Conservation (phyloP, 2,797 vertebrate genomes). For the Enteromius mattozi region DNA sequence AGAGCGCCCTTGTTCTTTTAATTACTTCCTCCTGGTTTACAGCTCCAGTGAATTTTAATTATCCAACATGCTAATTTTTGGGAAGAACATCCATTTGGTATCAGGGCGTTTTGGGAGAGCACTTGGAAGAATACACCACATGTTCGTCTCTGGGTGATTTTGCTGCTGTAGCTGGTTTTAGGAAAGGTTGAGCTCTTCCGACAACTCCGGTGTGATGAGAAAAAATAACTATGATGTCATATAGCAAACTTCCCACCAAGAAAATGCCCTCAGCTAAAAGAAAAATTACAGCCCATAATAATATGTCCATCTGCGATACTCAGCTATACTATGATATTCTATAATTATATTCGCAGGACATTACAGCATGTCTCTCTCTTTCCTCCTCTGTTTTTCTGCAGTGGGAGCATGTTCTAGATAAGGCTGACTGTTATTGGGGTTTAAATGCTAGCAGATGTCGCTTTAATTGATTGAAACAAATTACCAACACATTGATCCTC, state of each 20-base stretch:
- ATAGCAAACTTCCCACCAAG: constrained; percentile 7
- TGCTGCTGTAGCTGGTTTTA: neutral
- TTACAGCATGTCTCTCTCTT: constrained; percentile 10
- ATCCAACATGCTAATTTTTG: constrained; percentile 69
- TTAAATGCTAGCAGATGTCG: constrained; percentile 81
- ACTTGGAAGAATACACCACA: neutral
- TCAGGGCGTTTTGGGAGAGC: constrained; percentile 53
- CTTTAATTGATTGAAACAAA: constrained; percentile 84
- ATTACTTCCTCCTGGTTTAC: constrained; percentile 77
- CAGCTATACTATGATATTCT: constrained; percentile 26
- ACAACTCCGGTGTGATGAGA: constrained; percentile 18
- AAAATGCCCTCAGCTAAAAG: constrained; percentile 50
- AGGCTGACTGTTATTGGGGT: constrained; percentile 65
- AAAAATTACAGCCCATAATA: constrained; percentile 51
- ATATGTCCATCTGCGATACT: constrained; percentile 51
- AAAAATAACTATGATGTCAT: constrained; percentile 52
- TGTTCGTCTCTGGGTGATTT: neutral
- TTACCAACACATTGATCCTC: constrained; percentile 77
- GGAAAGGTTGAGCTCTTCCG: neutral
- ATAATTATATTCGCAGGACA: constrained; percentile 42
- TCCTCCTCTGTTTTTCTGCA: constrained; percentile 23
- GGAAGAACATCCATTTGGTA: constrained; percentile 64
- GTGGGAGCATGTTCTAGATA: constrained; percentile 28
- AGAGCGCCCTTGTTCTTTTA: constrained; percentile 76
- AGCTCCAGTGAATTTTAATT: constrained; percentile 78